Evolutionary conservation across 2,797 vertebrate species (phyloP), one percentile per base, ranked within the genome.

Genomic region (Enteromius treurensis): DNA sequence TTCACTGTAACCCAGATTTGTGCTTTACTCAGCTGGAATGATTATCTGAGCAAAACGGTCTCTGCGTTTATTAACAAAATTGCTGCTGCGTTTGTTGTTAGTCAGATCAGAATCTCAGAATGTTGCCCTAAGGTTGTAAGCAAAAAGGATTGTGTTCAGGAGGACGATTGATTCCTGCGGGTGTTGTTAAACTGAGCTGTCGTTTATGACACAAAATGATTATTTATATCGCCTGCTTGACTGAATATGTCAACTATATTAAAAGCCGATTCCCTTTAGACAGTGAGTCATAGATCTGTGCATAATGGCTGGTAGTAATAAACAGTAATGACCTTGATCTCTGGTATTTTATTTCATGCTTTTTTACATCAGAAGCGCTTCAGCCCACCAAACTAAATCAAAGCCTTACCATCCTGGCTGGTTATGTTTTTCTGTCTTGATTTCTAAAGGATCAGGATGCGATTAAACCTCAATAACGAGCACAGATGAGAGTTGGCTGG

Each of bases 281-380:
- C 74, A 86, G 55, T 74, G 79, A 85, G 49, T 87, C 70, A 87
- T 81, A 75, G 77, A 47, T 84, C 75, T 34, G 62, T 85, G 69
- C 71, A 42, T 81, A 83, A 84, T 84, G 67, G 53, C 81, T 79
- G 64, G 26, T 73, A 47, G 26, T 85, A 83, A 86, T 71, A 71
- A 80, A 84, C 79, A 67, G 21, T 26, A 19, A 40, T 77, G 70
- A 84, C 79, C 83, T 87, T 83, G 83, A 77, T 45, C 77, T 69
- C 68, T 77, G 32, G 62, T 40, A 77, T 73, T 83, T 65, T 10
- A 77, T 80, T 42, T 76, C 26, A 19, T 45, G 34, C 5, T 51
- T 78, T 55, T 81, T 29, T 60, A 67, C 45, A 58, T 10, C 19
- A 45, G 37, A 60, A 74, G 40, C 65, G 40, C 64, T 45, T 19